Percentiles rank a stretch among this genome's conserved stretches.
Conservation (phyloP, 2,888 invertebrate species). For the Nephrotoma guestfalica region DNA sequence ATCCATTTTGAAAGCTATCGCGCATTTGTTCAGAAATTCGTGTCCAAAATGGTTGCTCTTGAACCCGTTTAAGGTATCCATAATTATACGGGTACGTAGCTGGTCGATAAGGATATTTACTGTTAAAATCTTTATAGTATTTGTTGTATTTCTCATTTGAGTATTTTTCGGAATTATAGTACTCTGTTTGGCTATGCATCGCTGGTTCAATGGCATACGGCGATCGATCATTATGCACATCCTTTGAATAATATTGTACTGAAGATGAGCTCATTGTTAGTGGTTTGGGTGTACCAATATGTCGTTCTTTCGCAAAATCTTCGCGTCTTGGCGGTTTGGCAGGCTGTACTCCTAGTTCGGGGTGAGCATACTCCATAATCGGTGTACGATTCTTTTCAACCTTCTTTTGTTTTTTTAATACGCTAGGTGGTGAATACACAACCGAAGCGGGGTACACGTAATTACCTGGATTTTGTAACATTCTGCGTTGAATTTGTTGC, state of each 20-base stretch:
- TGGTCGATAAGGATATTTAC: constrained; percentile 37
- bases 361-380: constrained; percentile 65
- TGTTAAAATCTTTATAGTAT: constrained; percentile 33
- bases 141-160: constrained; percentile 16
- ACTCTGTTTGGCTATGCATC: neutral
- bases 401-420: constrained; percentile 41
- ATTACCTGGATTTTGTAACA: constrained; percentile 52
- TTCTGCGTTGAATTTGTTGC: constrained; percentile 49
- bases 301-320: constrained; percentile 22
- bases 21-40: constrained; percentile 57
- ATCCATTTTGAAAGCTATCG: constrained; percentile 54
- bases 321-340: constrained; percentile 42
- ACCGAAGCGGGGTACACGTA: constrained; percentile 48
- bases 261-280: constrained; percentile 14
- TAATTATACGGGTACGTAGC: constrained; percentile 45
- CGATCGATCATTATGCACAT: constrained; percentile 22
- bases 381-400: constrained; percentile 59
- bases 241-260: constrained; percentile 16
- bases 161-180: constrained; percentile 12
- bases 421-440: constrained; percentile 45
- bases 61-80: constrained; percentile 41
- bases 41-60: constrained; percentile 53
- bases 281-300: constrained; percentile 11
- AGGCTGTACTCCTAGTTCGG: constrained; percentile 62
- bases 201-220: constrained; percentile 9